Conservation (phyloP, 2,888 invertebrate genomes). For the Amiota minor region DNA sequence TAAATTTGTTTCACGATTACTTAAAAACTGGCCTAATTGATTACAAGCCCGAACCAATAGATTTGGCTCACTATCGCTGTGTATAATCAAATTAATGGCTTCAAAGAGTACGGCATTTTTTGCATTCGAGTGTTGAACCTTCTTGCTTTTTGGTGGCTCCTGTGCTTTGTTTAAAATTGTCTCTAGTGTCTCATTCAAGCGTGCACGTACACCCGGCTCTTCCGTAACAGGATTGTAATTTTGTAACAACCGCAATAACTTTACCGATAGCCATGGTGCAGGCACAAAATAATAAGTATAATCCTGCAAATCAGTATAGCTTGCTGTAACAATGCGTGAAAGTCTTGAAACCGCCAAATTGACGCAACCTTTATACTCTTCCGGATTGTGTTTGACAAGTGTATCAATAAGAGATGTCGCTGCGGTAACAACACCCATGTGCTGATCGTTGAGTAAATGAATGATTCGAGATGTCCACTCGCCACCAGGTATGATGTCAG, state of each 20-base stretch:
- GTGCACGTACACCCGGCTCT: conserved; percentile 96
- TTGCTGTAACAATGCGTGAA: conserved; percentile 97
- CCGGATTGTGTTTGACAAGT: conserved; percentile 97
- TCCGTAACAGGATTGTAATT: conserved; percentile 98
- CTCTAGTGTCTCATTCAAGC: conserved; percentile 97
- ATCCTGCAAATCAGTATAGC: conserved; percentile 99
- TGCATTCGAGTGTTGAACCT: conserved; percentile 99
- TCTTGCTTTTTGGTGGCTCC: conserved; percentile 99
- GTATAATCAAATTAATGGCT: conserved; percentile 99
- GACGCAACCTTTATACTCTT: conserved; percentile 99
- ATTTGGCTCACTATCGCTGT: conserved; percentile 98
- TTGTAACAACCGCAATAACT: conserved; percentile 93
- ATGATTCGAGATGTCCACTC: conserved; percentile 99
- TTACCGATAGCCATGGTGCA: conserved; percentile 99
- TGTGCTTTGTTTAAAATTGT: conserved; percentile 99
- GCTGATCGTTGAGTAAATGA: conserved; percentile 98
- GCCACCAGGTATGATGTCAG: conserved; percentile 96
- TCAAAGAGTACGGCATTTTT: conserved; percentile 99
- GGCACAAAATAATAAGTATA: conserved; percentile 99
- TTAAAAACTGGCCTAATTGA: conserved; percentile 98
- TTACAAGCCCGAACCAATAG: conserved; percentile 98
- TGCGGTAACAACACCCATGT: conserved; percentile 99
- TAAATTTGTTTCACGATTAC: conserved; percentile 97
- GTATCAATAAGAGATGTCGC: conserved; percentile 98
- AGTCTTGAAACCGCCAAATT: conserved; percentile 97